Percentiles rank a stretch among this genome's conserved stretches.
These are phyloP conservation scores for Harlomillsia oculata DNA, from an alignment of 1,140 invertebrate species.

Conservation along the genomic window DNA sequence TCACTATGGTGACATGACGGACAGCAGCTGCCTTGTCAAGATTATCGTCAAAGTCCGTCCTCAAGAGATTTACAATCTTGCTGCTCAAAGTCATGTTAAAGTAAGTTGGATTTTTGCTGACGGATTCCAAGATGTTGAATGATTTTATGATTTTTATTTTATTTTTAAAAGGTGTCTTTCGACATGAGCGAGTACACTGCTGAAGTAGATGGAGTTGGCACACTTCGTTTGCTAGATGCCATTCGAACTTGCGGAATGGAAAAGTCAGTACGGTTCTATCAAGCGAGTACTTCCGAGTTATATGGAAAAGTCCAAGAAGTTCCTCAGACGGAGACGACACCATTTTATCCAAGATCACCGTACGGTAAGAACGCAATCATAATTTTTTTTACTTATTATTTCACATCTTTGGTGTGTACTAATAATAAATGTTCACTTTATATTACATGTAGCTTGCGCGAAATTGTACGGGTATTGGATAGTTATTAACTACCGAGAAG, in stretches of 20 bases:
- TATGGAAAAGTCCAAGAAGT: conserved; percentile 84
- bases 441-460: conserved; percentile 66
- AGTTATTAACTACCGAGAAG: conserved; percentile 94
- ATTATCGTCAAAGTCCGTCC: conserved; percentile 80
- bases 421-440: not conserved
- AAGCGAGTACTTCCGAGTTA: conserved; percentile 96
- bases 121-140: not conserved
- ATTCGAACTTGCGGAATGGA: conserved; percentile 84
- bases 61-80: conserved; percentile 95
- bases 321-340: conserved; percentile 95
- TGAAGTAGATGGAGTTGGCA: conserved; percentile 97
- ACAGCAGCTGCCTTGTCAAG: conserved; percentile 93
- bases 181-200: conserved; percentile 98
- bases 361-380: conserved; percentile 63
- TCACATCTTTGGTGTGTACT: not conserved
- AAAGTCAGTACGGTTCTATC: conserved; percentile 83
- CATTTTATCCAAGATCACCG: conserved; percentile 98
- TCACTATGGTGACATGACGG: conserved; percentile 98
- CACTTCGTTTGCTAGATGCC: conserved; percentile 86
- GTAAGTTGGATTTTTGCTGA: conserved; percentile 45
- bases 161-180: conserved; percentile 65
- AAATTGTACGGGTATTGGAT: conserved; percentile 99
- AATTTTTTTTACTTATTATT: not conserved
- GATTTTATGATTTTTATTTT: not conserved
- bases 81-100: conserved; percentile 99